Evolutionary conservation across 2,888 invertebrate genomes (phyloP).

Genomic region (Hypomecis atomaria): DNA sequence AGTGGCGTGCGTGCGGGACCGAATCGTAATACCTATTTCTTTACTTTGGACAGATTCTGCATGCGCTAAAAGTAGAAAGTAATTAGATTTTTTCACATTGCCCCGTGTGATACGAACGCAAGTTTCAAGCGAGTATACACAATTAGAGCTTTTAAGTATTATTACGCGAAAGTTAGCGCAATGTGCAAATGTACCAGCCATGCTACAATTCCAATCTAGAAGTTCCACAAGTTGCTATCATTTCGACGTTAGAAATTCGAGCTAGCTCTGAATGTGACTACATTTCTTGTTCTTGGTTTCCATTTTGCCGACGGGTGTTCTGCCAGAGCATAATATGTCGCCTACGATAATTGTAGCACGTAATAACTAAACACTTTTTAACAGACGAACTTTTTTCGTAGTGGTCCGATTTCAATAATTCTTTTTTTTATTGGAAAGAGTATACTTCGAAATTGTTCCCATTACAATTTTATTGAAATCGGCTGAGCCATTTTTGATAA

Average conservation of each 20-base stretch:
- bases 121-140: neutral
- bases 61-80: constrained; percentile 21
- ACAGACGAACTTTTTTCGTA: no score
- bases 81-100: constrained; percentile 1
- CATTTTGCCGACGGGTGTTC: constrained; percentile 45
- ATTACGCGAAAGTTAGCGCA: neutral
- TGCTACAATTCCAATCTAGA: constrained; percentile 10
- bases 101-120: neutral
- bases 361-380: constrained; percentile 50
- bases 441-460: no score
- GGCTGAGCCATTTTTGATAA: no score
- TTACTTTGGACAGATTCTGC: constrained; percentile 18
- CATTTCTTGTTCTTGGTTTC: constrained; percentile 38
- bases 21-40: constrained; percentile 27
- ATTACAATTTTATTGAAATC: no score
- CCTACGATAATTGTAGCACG: constrained; percentile 47
- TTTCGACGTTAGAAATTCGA: constrained; percentile 25
- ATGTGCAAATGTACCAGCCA: neutral
- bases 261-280: constrained; percentile 30
- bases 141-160: neutral
- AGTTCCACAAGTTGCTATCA: constrained; percentile 17
- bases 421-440: no score
- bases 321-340: constrained; percentile 45
- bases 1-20: constrained; percentile 14
- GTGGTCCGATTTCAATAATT: no score